Percentiles rank a stretch among this genome's conserved stretches.
These are phyloP conservation scores for Wasmannia auropunctata DNA, from an alignment of 1,140 invertebrate species.

Conservation along the genomic window DNA sequence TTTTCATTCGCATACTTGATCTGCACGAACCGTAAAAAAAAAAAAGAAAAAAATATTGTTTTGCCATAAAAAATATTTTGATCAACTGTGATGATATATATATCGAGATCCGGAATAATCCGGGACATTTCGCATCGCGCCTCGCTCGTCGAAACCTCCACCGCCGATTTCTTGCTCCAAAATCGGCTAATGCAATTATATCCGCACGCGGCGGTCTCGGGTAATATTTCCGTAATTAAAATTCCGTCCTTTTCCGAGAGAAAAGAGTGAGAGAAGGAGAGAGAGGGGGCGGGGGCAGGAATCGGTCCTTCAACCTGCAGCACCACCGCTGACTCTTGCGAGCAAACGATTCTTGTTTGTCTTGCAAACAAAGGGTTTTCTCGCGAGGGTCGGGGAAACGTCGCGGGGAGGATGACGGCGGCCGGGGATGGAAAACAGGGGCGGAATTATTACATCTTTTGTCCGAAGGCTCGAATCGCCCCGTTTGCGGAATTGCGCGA, in stretches of 20 bases:
- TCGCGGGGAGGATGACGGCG: slow-evolving; percentile 42
- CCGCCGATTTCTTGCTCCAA: slow-evolving; percentile 42
- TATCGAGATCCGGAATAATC: background rate
- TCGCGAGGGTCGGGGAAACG: slow-evolving; percentile 73
- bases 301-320: slow-evolving; percentile 64
- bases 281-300: background rate
- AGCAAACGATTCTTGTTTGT: slow-evolving; percentile 84
- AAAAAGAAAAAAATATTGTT: background rate
- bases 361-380: slow-evolving; percentile 83
- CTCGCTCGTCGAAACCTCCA: background rate
- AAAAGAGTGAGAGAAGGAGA: background rate
- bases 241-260: slow-evolving; percentile 76
- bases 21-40: background rate
- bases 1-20: background rate
- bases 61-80: background rate
- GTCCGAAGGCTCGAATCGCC: slow-evolving; percentile 82
- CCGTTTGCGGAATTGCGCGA: slow-evolving; percentile 84
- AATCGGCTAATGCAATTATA: slow-evolving; percentile 79
- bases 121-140: background rate
- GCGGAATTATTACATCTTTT: slow-evolving; percentile 85
- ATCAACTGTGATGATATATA: background rate
- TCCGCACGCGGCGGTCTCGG: slow-evolving; percentile 73
- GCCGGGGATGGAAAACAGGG: slow-evolving; percentile 69
- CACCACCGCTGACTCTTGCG: slow-evolving; percentile 69
- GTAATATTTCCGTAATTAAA: slow-evolving; percentile 84